phyloP scores from a whole-genome alignment of 2,113 vertebrate species.

The Hemibates koningsi region DNA sequence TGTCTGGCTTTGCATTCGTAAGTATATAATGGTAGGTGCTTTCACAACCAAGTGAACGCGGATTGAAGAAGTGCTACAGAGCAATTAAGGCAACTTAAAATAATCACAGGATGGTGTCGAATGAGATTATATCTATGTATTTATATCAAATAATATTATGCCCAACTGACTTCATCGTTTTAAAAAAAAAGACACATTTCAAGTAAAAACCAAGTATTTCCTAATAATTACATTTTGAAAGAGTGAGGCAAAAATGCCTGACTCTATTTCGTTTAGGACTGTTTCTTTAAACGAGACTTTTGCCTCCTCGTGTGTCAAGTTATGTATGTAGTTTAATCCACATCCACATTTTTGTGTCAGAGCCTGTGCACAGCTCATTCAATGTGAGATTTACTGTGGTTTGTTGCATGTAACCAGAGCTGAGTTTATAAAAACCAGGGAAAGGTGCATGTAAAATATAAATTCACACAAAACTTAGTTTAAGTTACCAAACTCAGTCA shows the following conservation, averaged over 20 bases:
- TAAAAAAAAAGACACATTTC: background rate
- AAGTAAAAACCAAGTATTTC: background rate
- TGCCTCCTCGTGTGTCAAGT: background rate
- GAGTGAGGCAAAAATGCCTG: background rate
- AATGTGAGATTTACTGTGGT: background rate
- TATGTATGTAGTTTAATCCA: background rate
- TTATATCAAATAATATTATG: background rate
- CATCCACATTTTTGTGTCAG: background rate
- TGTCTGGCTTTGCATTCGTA: background rate
- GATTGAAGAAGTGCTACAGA: background rate
- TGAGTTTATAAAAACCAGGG: background rate
- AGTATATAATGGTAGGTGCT: rapidly evolving
- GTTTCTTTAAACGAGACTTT: background rate
- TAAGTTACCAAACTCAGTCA: background rate
- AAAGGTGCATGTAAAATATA: background rate
- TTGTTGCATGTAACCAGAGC: background rate
- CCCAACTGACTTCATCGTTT: background rate
- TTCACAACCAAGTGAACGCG: background rate
- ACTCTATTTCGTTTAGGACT: background rate
- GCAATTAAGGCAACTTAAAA: background rate
- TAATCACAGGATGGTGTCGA: rapidly evolving
- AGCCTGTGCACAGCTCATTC: background rate
- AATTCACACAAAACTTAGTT: background rate
- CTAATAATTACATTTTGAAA: background rate
- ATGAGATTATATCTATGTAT: background rate